These are phyloP conservation scores for Climacteris rufus DNA, from an alignment of 2,113 vertebrate species.

Conservation along the genomic window DNA sequence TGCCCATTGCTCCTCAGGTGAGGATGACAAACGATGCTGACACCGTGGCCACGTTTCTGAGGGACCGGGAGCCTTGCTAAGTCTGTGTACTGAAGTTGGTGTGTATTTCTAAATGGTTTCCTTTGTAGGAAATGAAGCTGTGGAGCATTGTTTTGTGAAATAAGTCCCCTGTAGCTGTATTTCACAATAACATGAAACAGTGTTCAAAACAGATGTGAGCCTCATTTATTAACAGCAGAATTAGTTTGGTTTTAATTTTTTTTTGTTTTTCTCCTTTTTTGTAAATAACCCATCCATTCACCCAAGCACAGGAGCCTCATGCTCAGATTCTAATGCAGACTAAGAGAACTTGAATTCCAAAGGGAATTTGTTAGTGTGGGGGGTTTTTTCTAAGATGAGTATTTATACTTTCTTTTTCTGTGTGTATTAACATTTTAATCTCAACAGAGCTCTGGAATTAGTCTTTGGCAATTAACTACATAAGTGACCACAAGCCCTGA, in stretches of 20 bases:
- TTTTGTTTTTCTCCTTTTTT: neutral
- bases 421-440: neutral
- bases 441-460: neutral
- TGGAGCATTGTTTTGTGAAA: constrained; percentile 10
- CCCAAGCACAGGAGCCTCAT: neutral
- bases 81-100: neutral
- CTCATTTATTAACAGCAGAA: neutral
- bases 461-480: neutral
- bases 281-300: neutral
- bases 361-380: neutral
- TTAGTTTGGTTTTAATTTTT: constrained; percentile 34
- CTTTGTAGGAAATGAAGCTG: neutral
- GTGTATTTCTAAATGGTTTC: neutral
- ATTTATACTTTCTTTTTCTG: neutral
- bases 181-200: neutral
- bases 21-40: neutral
- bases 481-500: neutral
- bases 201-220: constrained; percentile 18
- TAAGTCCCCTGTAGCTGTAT: constrained; percentile 23
- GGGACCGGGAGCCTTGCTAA: neutral
- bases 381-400: neutral
- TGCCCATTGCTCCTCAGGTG: neutral
- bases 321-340: neutral
- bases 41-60: fast-evolving
- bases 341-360: neutral